A percentile compares a stretch with the other conserved stretches of the same genome.
Evolutionary conservation across 2,888 invertebrate species (phyloP).

Genomic region (Diarsia dahlii): DNA sequence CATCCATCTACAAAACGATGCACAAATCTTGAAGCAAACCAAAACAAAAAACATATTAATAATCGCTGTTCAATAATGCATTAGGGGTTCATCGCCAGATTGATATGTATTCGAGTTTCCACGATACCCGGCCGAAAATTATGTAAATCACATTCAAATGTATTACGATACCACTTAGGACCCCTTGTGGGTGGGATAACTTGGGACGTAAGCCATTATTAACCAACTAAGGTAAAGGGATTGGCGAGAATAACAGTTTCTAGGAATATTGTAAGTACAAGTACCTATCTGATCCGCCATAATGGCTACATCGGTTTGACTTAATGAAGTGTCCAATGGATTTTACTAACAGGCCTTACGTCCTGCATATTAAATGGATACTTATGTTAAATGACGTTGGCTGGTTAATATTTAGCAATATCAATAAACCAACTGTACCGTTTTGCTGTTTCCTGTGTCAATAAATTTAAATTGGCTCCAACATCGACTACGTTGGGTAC

Average conservation of each 20-base stretch:
- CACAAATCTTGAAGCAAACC: conserved; percentile 15
- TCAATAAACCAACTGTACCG: conserved; percentile 10
- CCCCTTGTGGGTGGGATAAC: conserved; percentile 20
- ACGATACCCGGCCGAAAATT: conserved; percentile 34
- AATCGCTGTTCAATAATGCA: conserved; percentile 44
- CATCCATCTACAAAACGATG: conserved; percentile 3
- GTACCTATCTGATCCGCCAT: background rate
- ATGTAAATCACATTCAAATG: conserved; percentile 58
- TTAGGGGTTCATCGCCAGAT: conserved; percentile 38
- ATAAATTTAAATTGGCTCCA: conserved; percentile 33
- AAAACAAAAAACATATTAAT: conserved; percentile 22
- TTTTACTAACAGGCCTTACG: background rate
- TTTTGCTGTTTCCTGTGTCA: conserved; percentile 15
- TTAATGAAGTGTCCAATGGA: conserved; percentile 16
- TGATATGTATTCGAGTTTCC: conserved; percentile 47
- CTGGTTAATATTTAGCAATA: conserved; percentile 1
- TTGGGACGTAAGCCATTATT: conserved; percentile 34
- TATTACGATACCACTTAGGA: conserved; percentile 31
- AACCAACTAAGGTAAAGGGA: conserved; percentile 30
- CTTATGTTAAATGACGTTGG: background rate
- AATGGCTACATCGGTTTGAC: conserved; percentile 20
- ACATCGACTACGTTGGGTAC: background rate
- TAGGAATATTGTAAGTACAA: conserved; percentile 3
- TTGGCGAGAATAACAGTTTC: conserved; percentile 8
- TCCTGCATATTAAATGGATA: background rate